A percentile compares a stretch with the other conserved stretches of the same genome.
Evolutionary conservation across 2,888 invertebrate genomes (phyloP).

Genomic region (Mechanitis messenoides): DNA sequence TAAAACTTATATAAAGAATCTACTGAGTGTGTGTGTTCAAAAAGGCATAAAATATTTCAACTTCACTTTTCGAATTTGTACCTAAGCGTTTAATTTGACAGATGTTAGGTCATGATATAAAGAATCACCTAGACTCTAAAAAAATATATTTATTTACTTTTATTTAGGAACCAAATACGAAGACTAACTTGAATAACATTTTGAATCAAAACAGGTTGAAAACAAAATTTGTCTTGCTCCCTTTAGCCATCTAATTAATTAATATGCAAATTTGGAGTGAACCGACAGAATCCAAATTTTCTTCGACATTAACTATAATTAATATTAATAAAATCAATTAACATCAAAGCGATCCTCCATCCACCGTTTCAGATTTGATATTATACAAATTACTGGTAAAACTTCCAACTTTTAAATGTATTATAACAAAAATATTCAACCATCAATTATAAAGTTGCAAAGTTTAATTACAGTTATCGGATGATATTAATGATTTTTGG

Average conservation of each 20-base stretch:
- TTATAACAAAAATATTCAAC: constrained; percentile 23
- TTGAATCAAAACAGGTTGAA: constrained; percentile 18
- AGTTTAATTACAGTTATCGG: constrained; percentile 21
- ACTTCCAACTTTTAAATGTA: constrained; percentile 27
- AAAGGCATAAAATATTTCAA: too few species aligned
- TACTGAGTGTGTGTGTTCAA: too few species aligned
- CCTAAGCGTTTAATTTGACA: too few species aligned
- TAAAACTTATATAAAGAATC: too few species aligned
- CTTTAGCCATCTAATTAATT: constrained; percentile 35
- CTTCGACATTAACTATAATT: constrained; percentile 21
- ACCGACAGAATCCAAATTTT: too few species aligned
- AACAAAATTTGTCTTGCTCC: constrained; percentile 22
- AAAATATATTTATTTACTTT: not conserved
- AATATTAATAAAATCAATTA: constrained; percentile 42
- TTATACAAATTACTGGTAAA: constrained; percentile 19
- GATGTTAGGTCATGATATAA: too few species aligned
- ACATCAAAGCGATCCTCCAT: constrained; percentile 36
- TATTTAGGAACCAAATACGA: not conserved
- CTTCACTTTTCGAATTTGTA: too few species aligned
- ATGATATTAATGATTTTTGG: constrained; percentile 14
- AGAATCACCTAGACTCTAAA: too few species aligned
- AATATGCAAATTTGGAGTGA: constrained; percentile 14
- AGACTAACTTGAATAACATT: constrained; percentile 7
- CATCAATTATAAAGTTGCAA: constrained; percentile 21
- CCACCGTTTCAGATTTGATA: constrained; percentile 37